These are phyloP conservation scores for Phoxinus dragarum DNA, from an alignment of 2,797 vertebrate genomes.

Conservation along the genomic window DNA sequence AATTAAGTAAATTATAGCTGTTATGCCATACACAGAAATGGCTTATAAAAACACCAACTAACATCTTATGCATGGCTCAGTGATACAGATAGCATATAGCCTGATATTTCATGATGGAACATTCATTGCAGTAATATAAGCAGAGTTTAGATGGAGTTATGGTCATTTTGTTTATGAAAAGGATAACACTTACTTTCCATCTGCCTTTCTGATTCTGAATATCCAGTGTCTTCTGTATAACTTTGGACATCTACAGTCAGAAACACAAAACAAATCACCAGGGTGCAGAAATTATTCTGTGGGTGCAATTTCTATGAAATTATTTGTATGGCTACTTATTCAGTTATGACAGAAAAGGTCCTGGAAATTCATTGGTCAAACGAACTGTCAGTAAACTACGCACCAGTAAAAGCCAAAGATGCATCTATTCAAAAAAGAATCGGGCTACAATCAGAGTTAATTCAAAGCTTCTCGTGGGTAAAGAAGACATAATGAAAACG, in stretches of 20 bases:
- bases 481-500: background rate
- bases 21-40: background rate
- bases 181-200: conserved; percentile 77
- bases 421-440: background rate
- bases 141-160: background rate
- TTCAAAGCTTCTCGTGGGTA: background rate
- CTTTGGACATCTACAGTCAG: conserved; percentile 63
- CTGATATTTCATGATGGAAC: background rate
- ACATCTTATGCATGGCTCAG: background rate
- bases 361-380: background rate
- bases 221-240: conserved; percentile 64
- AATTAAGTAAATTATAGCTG: conserved; percentile 14
- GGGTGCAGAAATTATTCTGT: background rate
- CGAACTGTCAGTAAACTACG: background rate
- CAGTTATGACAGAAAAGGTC: background rate
- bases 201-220: conserved; percentile 68
- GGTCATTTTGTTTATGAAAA: background rate
- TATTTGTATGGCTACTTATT: no score
- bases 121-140: background rate
- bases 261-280: background rate
- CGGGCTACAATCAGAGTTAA: background rate
- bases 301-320: background rate
- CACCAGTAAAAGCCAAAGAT: background rate
- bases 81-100: background rate
- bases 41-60: background rate